Evolutionary conservation across 2,888 invertebrate genomes (phyloP).

Genomic region (Tetramorium bicarinatum): DNA sequence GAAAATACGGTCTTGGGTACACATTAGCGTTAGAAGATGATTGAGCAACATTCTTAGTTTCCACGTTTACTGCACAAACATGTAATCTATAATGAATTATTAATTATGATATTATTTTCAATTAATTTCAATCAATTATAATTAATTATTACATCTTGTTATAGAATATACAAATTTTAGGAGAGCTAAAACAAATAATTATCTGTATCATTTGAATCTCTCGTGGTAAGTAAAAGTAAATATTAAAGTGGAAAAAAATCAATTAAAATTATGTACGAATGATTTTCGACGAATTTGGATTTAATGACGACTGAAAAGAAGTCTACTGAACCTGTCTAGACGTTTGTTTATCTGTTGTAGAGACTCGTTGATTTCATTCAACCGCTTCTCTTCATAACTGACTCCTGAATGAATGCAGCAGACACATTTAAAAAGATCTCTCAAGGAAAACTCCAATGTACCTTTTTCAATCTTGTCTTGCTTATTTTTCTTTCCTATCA

Average conservation of each 20-base stretch:
- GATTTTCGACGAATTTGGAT: background rate
- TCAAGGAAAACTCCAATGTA: slow-evolving; percentile 87
- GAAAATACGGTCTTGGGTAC: slow-evolving; percentile 4
- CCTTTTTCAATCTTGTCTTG: slow-evolving; percentile 78
- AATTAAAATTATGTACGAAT: background rate
- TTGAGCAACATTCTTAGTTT: background rate
- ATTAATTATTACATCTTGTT: slow-evolving; percentile 16
- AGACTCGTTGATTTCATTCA: slow-evolving; percentile 85
- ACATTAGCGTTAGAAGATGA: slow-evolving; percentile 22
- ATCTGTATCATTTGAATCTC: background rate
- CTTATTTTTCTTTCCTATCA: background rate
- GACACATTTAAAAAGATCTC: slow-evolving; percentile 88
- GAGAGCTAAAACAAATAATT: background rate
- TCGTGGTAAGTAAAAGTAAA: background rate
- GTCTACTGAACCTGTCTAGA: slow-evolving; percentile 84
- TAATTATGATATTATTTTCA: too few relatives aligned
- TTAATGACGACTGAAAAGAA: background rate
- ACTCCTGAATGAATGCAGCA: slow-evolving; percentile 87
- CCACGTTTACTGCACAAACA: background rate
- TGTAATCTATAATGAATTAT: slow-evolving; percentile 22
- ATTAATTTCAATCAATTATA: too few relatives aligned
- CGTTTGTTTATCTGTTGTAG: slow-evolving; percentile 86
- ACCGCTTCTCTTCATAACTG: slow-evolving; percentile 85
- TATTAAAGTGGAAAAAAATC: background rate
- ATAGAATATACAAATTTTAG: background rate